Base-by-base conservation (phyloP, 2,113 vertebrate genomes). In the Brachyistius frenatus region DNA sequence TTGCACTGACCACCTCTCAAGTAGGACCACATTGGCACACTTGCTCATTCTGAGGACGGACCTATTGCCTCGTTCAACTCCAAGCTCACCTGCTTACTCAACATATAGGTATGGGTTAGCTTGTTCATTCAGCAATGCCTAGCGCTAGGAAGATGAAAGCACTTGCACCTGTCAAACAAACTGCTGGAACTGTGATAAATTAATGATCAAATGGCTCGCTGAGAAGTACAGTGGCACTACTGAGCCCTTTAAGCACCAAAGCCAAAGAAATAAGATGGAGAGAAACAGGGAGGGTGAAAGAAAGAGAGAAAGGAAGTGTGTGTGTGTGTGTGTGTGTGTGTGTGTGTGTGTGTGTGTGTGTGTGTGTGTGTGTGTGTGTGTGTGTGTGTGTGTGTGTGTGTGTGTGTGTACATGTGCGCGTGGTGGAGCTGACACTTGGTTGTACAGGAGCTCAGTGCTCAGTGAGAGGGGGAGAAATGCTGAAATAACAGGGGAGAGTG, bases 151-250 rank as follows among this genome's bases (percentile, higher is more conserved):
- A 96, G 96, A 97, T 97, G 94, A 98, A 97, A 97, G 96, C 92
- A 84, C 92, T 89, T 94, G 94, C 95, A 97, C 96, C 96, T 97
- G 96, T 98, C 97, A 97, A 96, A 97, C 96, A 97, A 97, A 97
- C 96, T 95, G 95, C 95, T 96, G 96, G 96, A 97, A 95, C 95
- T 96, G 95, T 96, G 96, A 97, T 97, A 96, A 98, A 98, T 97
- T 96, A 98, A 98, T 97, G 96, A 97, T 97, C 97, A 98, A 97
- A 97, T 95, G 92, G 91, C 92, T 94, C 90, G 92, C 93, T 93
- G 93, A 90, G 94, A 94, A 89, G 94, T 95, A 95, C 94, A 95
- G 94, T 95, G 95, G 94, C 94, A 93, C 90, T 87, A 91, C 93
- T 30, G 91, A 90, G 90, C 94, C 95, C 94, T 93, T 94, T 95